These are phyloP conservation scores for Saxicola maurus DNA, from an alignment of 2,797 vertebrate species.

Conservation along the genomic window DNA sequence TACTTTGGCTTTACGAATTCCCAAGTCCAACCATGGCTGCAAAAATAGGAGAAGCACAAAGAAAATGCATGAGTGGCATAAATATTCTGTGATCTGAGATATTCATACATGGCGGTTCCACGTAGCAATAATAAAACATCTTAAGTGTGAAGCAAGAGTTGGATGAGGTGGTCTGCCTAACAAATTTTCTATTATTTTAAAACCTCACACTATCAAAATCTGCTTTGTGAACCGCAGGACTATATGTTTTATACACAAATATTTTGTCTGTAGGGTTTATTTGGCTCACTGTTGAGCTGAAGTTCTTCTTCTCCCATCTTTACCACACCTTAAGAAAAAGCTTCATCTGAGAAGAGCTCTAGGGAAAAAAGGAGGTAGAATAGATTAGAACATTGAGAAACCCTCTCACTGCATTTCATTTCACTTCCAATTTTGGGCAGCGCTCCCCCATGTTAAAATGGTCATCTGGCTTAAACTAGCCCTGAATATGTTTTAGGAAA, in stretches of 20 bases:
- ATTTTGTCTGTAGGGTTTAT: neutral
- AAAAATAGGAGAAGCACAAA: neutral
- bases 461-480: neutral
- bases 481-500: neutral
- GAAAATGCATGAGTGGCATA: neutral
- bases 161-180: neutral
- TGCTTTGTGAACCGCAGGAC: neutral
- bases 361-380: neutral
- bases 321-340: neutral
- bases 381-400: neutral
- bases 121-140: neutral
- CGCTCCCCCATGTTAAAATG: neutral
- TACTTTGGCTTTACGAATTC: neutral
- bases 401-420: neutral
- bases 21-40: neutral
- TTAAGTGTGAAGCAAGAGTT: neutral
- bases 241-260: neutral
- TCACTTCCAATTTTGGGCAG: neutral
- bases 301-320: neutral
- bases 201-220: neutral
- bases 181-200: neutral
- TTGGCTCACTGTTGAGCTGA: neutral
- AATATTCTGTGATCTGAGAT: neutral
- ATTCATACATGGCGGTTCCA: accelerated
- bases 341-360: neutral